Conservation (phyloP, 2,113 vertebrate genomes). For the Penelope pileata region DNA sequence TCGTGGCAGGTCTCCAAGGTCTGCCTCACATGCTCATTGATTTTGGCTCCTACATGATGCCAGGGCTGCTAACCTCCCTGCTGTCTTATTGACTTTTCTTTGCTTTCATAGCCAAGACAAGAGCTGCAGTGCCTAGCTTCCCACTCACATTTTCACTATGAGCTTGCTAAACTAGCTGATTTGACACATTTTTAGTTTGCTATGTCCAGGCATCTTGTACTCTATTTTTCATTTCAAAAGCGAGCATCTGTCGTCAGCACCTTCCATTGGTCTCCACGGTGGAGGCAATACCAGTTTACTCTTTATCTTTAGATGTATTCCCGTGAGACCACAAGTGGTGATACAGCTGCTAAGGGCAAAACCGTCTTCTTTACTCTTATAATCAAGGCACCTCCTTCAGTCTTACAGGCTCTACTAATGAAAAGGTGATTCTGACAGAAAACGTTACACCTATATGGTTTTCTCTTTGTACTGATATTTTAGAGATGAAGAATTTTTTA, state of each 20-base stretch:
- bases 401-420: neutral
- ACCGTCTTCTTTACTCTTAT: neutral
- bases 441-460: neutral
- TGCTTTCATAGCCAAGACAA: neutral
- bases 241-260: neutral
- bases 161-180: neutral
- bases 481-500: neutral
- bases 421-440: neutral
- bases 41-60: neutral
- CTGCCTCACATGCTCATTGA: neutral
- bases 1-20: neutral
- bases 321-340: neutral
- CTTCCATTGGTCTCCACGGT: neutral
- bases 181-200: neutral
- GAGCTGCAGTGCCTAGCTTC: neutral
- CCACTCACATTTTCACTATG: neutral
- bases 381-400: neutral
- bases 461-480: neutral
- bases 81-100: neutral
- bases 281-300: neutral
- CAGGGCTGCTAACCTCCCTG: neutral
- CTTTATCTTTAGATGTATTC: neutral
- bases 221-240: neutral
- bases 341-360: neutral
- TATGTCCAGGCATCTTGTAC: neutral